Conservation (phyloP, 1,140 invertebrate species). For the Drosophila dunni region DNA sequence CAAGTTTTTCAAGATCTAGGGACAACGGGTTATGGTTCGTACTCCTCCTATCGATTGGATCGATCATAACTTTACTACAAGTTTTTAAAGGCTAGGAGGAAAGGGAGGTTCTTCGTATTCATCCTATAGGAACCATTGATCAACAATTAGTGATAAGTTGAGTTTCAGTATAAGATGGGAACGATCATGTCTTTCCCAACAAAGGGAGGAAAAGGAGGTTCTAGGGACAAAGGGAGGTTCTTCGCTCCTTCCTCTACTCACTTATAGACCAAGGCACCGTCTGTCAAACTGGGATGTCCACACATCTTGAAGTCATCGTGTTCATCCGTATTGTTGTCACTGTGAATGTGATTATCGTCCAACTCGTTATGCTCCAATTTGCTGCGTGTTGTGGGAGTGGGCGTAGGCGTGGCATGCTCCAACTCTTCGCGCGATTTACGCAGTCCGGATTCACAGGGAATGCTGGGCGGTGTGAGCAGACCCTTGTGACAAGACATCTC, state of each 20-base stretch:
- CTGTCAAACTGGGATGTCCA: constrained; percentile 71
- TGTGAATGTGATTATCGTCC: constrained; percentile 74
- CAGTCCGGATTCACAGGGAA: constrained; percentile 85
- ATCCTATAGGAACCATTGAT: too few relatives aligned
- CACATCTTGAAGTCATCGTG: constrained; percentile 80
- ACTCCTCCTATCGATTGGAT: too few relatives aligned
- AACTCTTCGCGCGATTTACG: constrained; percentile 75
- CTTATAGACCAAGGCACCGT: constrained; percentile 80
- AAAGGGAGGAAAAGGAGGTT: too few relatives aligned
- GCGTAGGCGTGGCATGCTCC: constrained; percentile 55
- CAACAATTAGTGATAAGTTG: too few relatives aligned
- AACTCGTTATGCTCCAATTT: constrained; percentile 84
- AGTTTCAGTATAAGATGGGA: too few relatives aligned
- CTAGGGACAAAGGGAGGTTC: too few relatives aligned
- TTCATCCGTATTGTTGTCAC: constrained; percentile 72
- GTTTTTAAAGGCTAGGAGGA: too few relatives aligned
- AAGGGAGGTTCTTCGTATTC: too few relatives aligned
- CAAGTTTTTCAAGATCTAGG: too few relatives aligned
- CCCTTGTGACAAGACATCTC: constrained; percentile 89
- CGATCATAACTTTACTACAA: too few relatives aligned
- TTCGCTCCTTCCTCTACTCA: constrained; percentile 39
- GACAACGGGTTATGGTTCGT: too few relatives aligned
- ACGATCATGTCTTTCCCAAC: too few relatives aligned
- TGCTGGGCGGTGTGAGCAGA: constrained; percentile 86
- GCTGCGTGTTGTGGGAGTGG: constrained; percentile 28